Base-by-base conservation (phyloP, 1,140 invertebrate genomes). In the Cherax destructor region DNA sequence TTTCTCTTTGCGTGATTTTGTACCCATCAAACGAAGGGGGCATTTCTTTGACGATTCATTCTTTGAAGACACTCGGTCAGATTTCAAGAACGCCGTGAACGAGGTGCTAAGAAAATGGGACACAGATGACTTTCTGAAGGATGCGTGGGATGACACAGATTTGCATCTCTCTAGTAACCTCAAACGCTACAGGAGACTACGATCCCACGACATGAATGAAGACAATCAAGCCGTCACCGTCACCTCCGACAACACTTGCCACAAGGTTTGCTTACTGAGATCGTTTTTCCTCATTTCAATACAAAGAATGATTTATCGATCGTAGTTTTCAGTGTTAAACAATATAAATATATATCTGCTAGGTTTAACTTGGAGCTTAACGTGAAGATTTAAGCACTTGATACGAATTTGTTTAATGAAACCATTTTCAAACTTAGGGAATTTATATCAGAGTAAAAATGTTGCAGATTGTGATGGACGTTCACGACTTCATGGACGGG, bases 201-300 rank as follows among this genome's bases (percentile, higher is more conserved):
- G 88, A 47, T 47, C 81, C 4, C 50, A 30, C 3, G 30, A 91
- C 56, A 41, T 85, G n/a, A 50, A 59, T 7, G 80, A 76, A 4
- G 83, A 91, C 74, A 91, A 79, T 56, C 88, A 84, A 72, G 88
- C 88, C 56, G 41, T 84, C 18, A 91, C 81, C 6, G 81, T 85
- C 24, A 85, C 88, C 6, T 61, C 50, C 16, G 81, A 91, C 47
- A 61, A 91, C 76, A 77, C 41, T 13, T n/a, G 30, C 47, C 80
- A 91, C 59, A 91, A 91, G 88, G 88, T 91, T 21, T 24, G 81
- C 52, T 11, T 47, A 9, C 1, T 65, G 13, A 65, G 21, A 5
- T 65, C 61, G 16, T 59, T 59, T 59, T 59, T 59, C 1, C 16
- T 16, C 0, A 59, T 3, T 10, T 59, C 56, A 9, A 59, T 16